Percentiles rank a stretch among this genome's conserved stretches.
These are phyloP conservation scores for Chironomus tentans DNA, from an alignment of 2,888 invertebrate genomes.

Conservation along the genomic window DNA sequence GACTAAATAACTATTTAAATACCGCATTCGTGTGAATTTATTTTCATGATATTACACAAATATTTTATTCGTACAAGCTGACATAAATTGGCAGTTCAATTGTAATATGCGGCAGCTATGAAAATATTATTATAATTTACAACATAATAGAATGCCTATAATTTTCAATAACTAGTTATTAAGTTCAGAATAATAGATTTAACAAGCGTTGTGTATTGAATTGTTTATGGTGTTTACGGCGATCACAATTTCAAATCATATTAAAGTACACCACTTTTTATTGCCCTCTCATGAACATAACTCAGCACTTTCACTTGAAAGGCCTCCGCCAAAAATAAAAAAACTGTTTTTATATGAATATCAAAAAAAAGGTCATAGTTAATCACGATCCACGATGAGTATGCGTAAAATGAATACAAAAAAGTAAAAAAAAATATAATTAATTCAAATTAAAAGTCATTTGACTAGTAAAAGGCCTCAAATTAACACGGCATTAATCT, in stretches of 20 bases:
- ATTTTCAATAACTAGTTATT: too few relatives aligned
- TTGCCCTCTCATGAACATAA: background rate
- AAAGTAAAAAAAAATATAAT: conserved; percentile 11
- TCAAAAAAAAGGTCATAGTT: conserved; percentile 12
- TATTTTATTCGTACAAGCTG: background rate
- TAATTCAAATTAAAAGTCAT: conserved; percentile 27
- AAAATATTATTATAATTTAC: background rate
- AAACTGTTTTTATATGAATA: background rate
- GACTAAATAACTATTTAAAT: too few relatives aligned
- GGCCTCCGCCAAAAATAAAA: background rate
- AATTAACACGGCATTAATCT: conserved; percentile 25
- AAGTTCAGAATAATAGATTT: too few relatives aligned
- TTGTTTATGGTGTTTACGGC: too few relatives aligned
- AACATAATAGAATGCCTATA: too few relatives aligned
- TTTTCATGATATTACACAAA: background rate
- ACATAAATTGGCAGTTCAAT: background rate
- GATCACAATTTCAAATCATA: background rate
- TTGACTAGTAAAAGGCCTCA: conserved; percentile 18
- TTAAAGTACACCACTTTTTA: background rate
- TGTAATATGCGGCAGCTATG: background rate
- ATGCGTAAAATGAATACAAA: background rate
- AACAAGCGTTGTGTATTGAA: too few relatives aligned
- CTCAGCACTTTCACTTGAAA: conserved; percentile 25
- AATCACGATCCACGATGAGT: conserved; percentile 21
- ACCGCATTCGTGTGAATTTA: too few relatives aligned